phyloP scores from a whole-genome alignment of 2,797 vertebrate genomes.

The Spinus olivaceus region DNA sequence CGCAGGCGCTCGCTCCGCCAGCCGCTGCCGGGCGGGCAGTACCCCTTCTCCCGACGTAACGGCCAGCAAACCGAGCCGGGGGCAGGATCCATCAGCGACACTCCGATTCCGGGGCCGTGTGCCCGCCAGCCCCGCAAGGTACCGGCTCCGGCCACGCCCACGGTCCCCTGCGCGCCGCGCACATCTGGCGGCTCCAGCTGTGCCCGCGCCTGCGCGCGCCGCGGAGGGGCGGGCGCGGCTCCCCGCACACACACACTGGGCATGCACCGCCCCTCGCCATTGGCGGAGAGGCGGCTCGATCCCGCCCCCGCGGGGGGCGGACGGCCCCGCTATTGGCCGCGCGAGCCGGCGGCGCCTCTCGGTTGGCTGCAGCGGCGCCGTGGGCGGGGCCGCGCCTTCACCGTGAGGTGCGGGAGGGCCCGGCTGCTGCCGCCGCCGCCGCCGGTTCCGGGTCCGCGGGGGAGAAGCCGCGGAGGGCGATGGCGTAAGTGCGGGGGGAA shows the following conservation, averaged over 20 bases:
- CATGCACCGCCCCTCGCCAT: not conserved
- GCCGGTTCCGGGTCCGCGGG: conserved; percentile 34
- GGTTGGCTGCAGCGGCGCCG: not conserved
- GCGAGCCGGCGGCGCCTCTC: not conserved
- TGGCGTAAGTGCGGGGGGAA: conserved; percentile 25
- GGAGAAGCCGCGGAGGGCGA: not conserved
- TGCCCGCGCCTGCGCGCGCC: not conserved
- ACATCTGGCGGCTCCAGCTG: not conserved
- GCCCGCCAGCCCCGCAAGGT: not conserved
- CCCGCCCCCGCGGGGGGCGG: not conserved
- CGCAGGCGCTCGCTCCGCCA: not conserved
- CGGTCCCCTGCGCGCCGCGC: accelerated
- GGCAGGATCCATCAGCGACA: too few relatives aligned
- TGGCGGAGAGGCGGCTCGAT: not conserved
- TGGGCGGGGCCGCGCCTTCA: not conserved
- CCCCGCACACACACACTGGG: not conserved
- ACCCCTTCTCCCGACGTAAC: not conserved
- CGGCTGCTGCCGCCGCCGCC: not conserved
- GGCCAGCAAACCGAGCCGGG: not conserved
- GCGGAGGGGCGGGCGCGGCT: not conserved
- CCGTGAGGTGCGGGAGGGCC: not conserved
- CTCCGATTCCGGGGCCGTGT: not conserved
- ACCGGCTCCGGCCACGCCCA: not conserved
- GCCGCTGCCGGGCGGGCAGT: not conserved
- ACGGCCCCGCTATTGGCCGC: not conserved